Percentiles rank a stretch among this genome's conserved stretches.
Evolutionary conservation across 2,113 vertebrate genomes (phyloP).

Genomic region (Tachysurus fulvidraco): DNA sequence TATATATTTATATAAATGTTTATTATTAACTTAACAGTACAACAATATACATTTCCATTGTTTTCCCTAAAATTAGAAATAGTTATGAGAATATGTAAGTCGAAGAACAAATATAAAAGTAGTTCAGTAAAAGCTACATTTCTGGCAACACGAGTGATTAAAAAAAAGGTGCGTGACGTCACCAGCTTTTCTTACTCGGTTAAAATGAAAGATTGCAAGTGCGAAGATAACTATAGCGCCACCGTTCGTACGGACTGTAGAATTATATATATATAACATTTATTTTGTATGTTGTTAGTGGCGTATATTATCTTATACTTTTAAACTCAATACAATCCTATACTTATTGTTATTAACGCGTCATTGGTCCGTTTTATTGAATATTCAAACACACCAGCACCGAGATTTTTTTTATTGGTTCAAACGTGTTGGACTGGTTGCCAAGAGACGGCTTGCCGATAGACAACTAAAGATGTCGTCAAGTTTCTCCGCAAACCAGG

Average conservation of each 20-base stretch:
- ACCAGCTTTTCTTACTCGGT: background rate
- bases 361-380: background rate
- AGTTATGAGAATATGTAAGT: background rate
- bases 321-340: background rate
- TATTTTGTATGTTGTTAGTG: background rate
- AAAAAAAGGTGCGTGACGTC: background rate
- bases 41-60: background rate
- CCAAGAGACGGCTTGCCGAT: conserved; percentile 63
- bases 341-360: background rate
- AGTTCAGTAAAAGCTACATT: background rate
- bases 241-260: conserved; percentile 9
- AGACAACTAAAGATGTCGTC: conserved; percentile 62
- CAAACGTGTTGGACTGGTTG: conserved; percentile 47
- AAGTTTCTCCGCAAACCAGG: conserved; percentile 73
- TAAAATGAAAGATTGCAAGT: background rate
- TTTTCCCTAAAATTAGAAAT: background rate
- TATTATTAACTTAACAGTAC: background rate
- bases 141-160: background rate
- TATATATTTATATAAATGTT: no score
- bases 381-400: background rate
- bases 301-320: background rate
- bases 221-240: background rate
- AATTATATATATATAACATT: background rate
- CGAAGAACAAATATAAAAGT: background rate
- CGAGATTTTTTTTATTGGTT: background rate